Evolutionary conservation across 2,888 invertebrate genomes (phyloP), one percentile per base, ranked within the genome.

Genomic region (Callimorpha dominula): DNA sequence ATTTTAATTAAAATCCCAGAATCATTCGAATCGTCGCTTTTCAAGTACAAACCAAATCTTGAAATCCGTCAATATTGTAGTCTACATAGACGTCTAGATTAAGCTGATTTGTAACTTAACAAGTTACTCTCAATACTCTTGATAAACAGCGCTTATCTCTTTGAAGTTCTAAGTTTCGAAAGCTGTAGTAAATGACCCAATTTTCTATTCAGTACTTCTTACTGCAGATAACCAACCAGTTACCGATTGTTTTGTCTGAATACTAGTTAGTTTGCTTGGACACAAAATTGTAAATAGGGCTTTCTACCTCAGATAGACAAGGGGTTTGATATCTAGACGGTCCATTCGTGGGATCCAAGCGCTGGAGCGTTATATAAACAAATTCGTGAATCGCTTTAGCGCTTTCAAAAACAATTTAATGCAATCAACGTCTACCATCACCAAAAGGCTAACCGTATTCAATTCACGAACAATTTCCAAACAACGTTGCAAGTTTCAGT

Each of bases 101-200:
- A 60, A 60, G 31, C 31, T 60, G 60, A 60, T 14, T 31, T 60
- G 31, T 14, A 31, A 60, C 31, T 60, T 31, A 31, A 60, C 31
- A 60, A 52, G 11, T 46, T 49, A 31, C 43, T 70, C 31, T 54
- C 46, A 65, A 71, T 60, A 65, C 57, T 65, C 49, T 31, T 49
- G 57, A 50, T 15, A 12, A 49, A 31, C 31, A 31, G 31, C 31
- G 31, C 14, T n/a, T 62, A 54, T 65, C 71, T 43, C 57, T 71
- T 65, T 60, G 57, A 60, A 71, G 70, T 67, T 68, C 11, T 50
- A 31, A 31, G 9, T 17, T 46, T 49, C 49, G 14, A n/a, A n/a
- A 54, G 50, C 64, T 31, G 40, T 15, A 42, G 20, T 20, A 7
- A 57, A 8, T 49, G 71, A 65, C 60, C 71, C 4, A 65, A 71